Base-by-base conservation (phyloP, 2,888 invertebrate genomes). In the Drosophila pegasa region DNA sequence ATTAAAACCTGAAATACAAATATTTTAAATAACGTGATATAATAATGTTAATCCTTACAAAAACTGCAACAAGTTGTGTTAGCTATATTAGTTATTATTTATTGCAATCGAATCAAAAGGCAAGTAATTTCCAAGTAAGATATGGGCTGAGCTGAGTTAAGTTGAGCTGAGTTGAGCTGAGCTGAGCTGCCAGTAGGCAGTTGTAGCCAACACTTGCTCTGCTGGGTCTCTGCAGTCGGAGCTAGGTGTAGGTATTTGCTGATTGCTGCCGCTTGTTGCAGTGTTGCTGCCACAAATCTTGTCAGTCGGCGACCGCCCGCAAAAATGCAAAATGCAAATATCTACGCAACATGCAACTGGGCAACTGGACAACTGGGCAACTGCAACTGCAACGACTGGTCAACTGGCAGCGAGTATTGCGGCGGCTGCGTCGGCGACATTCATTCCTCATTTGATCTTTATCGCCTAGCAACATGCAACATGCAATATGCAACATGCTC, bases 391-490 rank as follows among this genome's bases (percentile, higher is more conserved):
- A n/a, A n/a, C n/a, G n/a, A n/a, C n/a, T 40, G 20, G 40, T 18
- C 41, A 41, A 25, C 76, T 72, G 64, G 62, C 57, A 25, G 29
- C n/a, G 33, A n/a, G 33, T 35, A 35, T n/a, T 35, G 43, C 50
- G 58, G 69, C 57, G 70, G 75, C 83, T 79, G 72, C 81, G 72
- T 80, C 87, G 88, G 87, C 85, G 79, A 82, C 82, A 79, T 88
- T 77, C 89, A 89, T 85, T 89, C 86, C 83, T 85, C 86, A 85
- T 85, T 85, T 89, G 89, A 85, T 85, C 85, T 89, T 85, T 88
- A 85, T 85, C 85, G 86, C 83, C 80, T 41, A 64, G 89, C 82
- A 78, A 84, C 84, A 85, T 85, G 88, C 88, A 87, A 81, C 79
- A 78, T 78, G 71, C 73, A 35, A 58, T 57, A 35, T 29, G 29